A percentile compares a stretch with the other conserved stretches of the same genome.
Evolutionary conservation across 1,140 invertebrate genomes (phyloP).

Genomic region (Plutomurus gul): DNA sequence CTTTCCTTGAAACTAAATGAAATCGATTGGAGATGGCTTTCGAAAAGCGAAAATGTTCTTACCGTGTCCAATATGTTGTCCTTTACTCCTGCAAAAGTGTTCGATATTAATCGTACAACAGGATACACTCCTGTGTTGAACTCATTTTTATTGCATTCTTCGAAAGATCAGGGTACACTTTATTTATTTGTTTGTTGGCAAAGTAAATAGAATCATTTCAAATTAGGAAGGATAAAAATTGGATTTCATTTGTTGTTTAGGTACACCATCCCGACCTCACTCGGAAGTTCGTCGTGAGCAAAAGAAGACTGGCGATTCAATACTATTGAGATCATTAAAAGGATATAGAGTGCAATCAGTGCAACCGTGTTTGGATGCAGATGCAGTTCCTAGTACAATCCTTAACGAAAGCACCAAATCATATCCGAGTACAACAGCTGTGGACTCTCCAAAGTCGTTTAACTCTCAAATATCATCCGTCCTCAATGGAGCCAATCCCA

Average conservation of each 20-base stretch:
- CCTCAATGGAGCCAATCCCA: no score
- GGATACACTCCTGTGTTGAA: constrained; percentile 29
- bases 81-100: neutral
- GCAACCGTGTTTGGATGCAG: no score
- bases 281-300: no score
- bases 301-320: no score
- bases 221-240: no score
- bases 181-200: neutral
- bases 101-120: constrained; percentile 1
- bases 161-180: neutral
- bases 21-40: constrained; percentile 27
- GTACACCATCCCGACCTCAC: no score
- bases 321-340: no score
- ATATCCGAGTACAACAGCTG: neutral
- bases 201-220: neutral
- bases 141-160: neutral
- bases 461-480: no score
- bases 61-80: neutral
- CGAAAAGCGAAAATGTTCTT: neutral
- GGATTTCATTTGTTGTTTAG: no score
- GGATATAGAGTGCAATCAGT: no score
- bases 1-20: neutral
- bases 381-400: neutral
- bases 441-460: neutral
- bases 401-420: neutral